phyloP scores from a whole-genome alignment of 1,140 invertebrate genomes.

The Drosophila punjabiensis region DNA sequence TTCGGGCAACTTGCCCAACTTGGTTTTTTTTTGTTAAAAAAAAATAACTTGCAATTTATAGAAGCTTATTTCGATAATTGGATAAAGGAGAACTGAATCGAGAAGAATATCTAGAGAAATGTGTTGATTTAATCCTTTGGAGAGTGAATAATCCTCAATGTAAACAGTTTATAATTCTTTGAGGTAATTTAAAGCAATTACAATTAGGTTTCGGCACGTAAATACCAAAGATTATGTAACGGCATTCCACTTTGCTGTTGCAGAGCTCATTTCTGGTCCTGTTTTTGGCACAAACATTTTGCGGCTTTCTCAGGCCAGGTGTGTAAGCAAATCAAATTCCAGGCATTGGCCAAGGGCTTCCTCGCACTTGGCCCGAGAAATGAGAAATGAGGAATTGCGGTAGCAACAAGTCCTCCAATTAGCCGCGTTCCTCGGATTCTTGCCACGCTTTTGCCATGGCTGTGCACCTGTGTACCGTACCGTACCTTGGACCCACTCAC shows the following conservation, averaged over 20 bases:
- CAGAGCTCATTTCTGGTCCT: constrained; percentile 7
- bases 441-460: not conserved
- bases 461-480: not conserved
- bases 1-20: too few relatives aligned
- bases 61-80: too few relatives aligned
- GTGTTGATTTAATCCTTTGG: too few relatives aligned
- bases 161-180: not conserved
- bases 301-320: constrained; percentile 11
- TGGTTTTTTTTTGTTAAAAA: too few relatives aligned
- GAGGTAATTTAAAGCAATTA: not conserved
- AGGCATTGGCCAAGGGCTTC: constrained; percentile 33
- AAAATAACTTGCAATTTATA: too few relatives aligned
- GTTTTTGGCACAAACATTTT: constrained; percentile 24
- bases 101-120: too few relatives aligned
- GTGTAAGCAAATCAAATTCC: constrained; percentile 45
- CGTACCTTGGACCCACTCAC: not conserved
- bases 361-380: constrained; percentile 33
- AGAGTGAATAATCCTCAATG: too few relatives aligned
- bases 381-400: constrained; percentile 43
- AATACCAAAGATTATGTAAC: not conserved
- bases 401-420: constrained; percentile 52
- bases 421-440: constrained; percentile 38
- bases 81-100: too few relatives aligned
- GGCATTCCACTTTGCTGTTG: not conserved
- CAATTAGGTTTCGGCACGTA: not conserved